Conservation (phyloP, 1,140 invertebrate genomes). For the Pararge aegeria region DNA sequence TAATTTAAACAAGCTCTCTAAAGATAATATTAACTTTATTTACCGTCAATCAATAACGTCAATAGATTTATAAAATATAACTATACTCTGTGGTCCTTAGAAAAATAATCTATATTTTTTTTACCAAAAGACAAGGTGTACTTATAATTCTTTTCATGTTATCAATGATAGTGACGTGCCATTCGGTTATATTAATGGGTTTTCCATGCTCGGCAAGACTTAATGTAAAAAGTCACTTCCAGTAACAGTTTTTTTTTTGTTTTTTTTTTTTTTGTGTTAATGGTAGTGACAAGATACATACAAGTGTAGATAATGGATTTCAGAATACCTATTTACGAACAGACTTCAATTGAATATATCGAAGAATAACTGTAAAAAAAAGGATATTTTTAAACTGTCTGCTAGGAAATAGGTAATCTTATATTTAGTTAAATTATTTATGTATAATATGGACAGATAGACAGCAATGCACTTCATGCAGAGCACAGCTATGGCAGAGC, state of each 20-base stretch:
- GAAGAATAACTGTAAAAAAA: not conserved
- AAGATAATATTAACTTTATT: not conserved
- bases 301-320: constrained; percentile 7
- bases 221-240: constrained; percentile 32
- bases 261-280: constrained; percentile 10
- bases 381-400: not conserved
- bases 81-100: not conserved
- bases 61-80: not conserved
- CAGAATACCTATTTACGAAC: constrained; percentile 9
- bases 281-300: constrained; percentile 15
- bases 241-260: constrained; percentile 12
- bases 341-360: not conserved
- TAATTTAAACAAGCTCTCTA: not conserved
- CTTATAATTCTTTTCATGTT: not conserved
- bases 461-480: constrained; percentile 73
- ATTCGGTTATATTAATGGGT: constrained; percentile 32
- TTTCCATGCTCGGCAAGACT: constrained; percentile 45
- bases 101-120: constrained; percentile 13
- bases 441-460: constrained; percentile 49
- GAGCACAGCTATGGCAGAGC: constrained; percentile 71
- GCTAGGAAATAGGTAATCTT: constrained; percentile 7
- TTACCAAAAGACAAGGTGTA: not conserved
- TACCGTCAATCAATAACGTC: not conserved
- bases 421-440: constrained; percentile 22
- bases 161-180: not conserved